Base-by-base conservation (phyloP, 2,113 vertebrate species). In the Ptilorrhoa leucosticta region DNA sequence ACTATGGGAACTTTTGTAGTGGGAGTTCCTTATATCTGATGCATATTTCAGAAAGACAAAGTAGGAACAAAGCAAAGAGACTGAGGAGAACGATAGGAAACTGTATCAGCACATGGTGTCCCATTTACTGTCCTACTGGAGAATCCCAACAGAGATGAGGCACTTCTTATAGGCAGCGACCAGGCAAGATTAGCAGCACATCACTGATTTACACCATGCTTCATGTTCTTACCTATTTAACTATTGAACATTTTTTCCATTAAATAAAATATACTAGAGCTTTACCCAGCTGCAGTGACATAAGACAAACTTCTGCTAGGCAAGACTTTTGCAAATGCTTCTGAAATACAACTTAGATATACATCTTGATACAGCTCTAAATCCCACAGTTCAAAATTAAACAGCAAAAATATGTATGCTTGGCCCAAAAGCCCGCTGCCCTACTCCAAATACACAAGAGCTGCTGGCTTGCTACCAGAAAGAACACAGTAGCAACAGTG, bases 31-130 rank as follows among this genome's bases (percentile, higher is more conserved):
- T 45, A 9, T 19, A 56, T 30, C 61, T 69, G 61, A 71, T 72
- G 31, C n/a, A 56, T 82, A 45, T 75, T 91, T 93, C 56, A 87
- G 37, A 90, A 89, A 60, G n/a, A 69, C 16, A 80, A 30, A 83
- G 22, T 5, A 84, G 42, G 47, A 90, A 87, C 69, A 87, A 90
- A 56, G 65, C 22, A 85, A 89, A 66, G 50, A 91, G 81, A 51
- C 26, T 13, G 40, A 68, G 13, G 33, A 53, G 45, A 94, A 54
- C 3, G 19, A 73, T 3, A 45, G n/a, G 35, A 86, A 88, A 73
- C 6, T 1, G 0, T 24, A 78, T 50, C 39, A 71, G 44, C 60
- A 89, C 40, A 30, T 0, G 28, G 54, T 47, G 64, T 47, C 64
- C 42, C 13, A 44, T 50, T 73, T 73, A 58, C n/a, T 48, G 16